Evolutionary conservation across 2,888 invertebrate genomes (phyloP).

Genomic region (Lapara coniferarum): DNA sequence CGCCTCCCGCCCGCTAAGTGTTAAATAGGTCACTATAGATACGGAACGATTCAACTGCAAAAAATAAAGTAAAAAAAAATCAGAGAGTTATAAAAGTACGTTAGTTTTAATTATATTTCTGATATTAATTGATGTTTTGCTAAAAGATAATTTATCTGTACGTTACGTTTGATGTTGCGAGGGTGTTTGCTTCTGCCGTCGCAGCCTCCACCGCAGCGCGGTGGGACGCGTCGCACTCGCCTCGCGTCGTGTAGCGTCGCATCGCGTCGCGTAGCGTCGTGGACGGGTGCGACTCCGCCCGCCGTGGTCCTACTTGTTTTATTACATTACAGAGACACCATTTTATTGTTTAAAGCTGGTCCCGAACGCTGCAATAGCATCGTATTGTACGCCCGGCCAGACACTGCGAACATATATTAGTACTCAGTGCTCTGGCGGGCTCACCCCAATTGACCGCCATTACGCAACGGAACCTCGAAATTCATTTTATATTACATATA

Average conservation of each 20-base stretch:
- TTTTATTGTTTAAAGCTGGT: conserved; percentile 52
- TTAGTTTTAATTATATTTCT: conserved; percentile 82
- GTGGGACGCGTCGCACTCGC: conserved; percentile 19
- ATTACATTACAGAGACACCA: conserved; percentile 45
- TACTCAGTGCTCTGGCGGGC: conserved; percentile 40
- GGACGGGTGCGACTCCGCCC: conserved; percentile 7
- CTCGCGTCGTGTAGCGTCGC: not conserved
- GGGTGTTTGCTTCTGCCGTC: conserved; percentile 47
- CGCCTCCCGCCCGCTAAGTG: conserved; percentile 61
- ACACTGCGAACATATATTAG: conserved; percentile 27
- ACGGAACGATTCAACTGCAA: conserved; percentile 69
- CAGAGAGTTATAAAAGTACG: conserved; percentile 79
- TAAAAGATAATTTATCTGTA: conserved; percentile 79
- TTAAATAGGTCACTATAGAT: conserved; percentile 71
- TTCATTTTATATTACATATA: conserved; percentile 69
- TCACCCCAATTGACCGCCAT: conserved; percentile 59
- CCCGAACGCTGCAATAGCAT: conserved; percentile 47
- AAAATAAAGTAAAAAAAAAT: conserved; percentile 62
- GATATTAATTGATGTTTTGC: conserved; percentile 82
- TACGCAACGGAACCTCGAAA: conserved; percentile 52
- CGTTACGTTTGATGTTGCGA: conserved; percentile 70
- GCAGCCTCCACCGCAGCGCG: conserved; percentile 50
- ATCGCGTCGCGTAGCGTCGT: not conserved
- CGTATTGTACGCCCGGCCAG: conserved; percentile 35
- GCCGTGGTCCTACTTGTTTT: conserved; percentile 26